Percentiles rank a stretch among this genome's conserved stretches.
These are phyloP conservation scores for Glyphotaelius pellucidus DNA, from an alignment of 2,888 invertebrate species.

Conservation along the genomic window DNA sequence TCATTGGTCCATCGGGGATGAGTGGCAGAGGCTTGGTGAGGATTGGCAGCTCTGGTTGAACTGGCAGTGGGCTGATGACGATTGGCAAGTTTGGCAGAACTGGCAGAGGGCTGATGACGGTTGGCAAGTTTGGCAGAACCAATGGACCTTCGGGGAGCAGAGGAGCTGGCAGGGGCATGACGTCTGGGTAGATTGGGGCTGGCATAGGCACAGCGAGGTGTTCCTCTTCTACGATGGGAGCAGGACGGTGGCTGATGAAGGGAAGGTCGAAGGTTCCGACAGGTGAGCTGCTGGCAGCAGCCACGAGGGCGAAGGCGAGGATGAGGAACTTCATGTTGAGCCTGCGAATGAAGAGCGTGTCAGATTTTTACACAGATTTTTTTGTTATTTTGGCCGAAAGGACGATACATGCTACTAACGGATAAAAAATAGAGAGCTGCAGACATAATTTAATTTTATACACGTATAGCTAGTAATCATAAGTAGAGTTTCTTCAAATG, in stretches of 20 bases:
- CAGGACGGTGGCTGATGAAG: background rate
- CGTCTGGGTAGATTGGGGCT: no score
- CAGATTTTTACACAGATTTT: background rate
- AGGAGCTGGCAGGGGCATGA: conserved; percentile 12
- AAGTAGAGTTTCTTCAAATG: no score
- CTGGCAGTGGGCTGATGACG: background rate
- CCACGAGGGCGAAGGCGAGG: conserved; percentile 42
- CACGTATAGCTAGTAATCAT: no score
- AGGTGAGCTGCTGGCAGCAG: background rate
- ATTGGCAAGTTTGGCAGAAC: background rate
- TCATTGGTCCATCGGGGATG: background rate
- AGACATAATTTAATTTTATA: no score
- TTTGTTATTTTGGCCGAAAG: no score
- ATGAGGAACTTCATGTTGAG: conserved; percentile 56
- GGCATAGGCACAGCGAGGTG: conserved; percentile 12
- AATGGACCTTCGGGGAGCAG: no score
- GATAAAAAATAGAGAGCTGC: no score
- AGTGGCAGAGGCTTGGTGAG: background rate
- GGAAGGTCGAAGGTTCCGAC: conserved; percentile 8
- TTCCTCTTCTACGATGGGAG: background rate
- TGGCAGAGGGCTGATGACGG: conserved; percentile 9
- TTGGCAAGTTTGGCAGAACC: background rate
- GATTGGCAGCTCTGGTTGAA: background rate
- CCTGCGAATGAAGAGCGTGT: background rate
- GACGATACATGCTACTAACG: no score